Base-by-base conservation (phyloP, 1,140 invertebrate genomes). In the Aradophagus sp. region DNA sequence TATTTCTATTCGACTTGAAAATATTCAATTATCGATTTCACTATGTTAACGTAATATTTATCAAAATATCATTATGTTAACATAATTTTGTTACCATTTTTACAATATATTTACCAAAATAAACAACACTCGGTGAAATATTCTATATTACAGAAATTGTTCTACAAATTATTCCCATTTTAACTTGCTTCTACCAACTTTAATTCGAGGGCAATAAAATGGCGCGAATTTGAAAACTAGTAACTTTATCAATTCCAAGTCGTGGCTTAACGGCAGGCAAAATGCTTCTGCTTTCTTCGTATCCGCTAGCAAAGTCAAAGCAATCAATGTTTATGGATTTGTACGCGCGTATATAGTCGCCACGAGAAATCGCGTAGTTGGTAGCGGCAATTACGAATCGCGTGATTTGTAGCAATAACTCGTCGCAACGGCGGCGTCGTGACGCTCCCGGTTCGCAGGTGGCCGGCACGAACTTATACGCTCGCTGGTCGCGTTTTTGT, bases 311-410 rank as follows among this genome's bases (percentile, higher is more conserved):
- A 34, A 69, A 73, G 63, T 50, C 61, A 56, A 59, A 70, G 75
- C 75, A 81, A 81, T 81, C 80, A 75, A 81, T 80, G 80, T 80
- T 80, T 81, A 80, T 81, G 79, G 80, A 81, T 81, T 80, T 76
- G 73, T 65, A 76, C 73, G 67, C 73, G 76, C 74, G 71, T 47
- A 44, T 66, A 62, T 69, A 55, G 39, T 48, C 15, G 44, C 31
- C 50, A 73, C 62, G 70, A 63, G 65, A 76, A 78, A 78, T 75
- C 77, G 76, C 73, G 69, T 75, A 80, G 75, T 75, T 67, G 74
- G 69, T 76, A 74, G 76, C 73, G 70, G 77, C 77, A 80, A 80
- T 79, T 80, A 80, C 77, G 72, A 73, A 76, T 80, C 76, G 78
- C 78, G 78, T 80, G 78, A 77, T 77, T 77, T 73, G 76, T 71